Percentiles rank a stretch among this genome's conserved stretches.
These are phyloP conservation scores for Rafetus swinhoei DNA, from an alignment of 2,113 vertebrate genomes.

Conservation along the genomic window DNA sequence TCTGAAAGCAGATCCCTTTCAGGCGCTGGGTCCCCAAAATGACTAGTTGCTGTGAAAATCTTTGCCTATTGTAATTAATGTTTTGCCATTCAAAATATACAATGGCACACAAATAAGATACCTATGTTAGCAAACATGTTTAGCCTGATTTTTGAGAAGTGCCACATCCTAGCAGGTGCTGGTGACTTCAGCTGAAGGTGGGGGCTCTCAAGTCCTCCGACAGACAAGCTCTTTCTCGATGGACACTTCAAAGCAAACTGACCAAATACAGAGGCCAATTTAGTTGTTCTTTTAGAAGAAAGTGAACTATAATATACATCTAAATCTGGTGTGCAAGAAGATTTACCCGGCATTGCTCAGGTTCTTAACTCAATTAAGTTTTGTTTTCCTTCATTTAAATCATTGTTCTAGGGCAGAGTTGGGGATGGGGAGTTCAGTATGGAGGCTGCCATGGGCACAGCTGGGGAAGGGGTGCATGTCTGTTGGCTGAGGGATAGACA, in stretches of 20 bases:
- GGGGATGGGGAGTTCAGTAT: too few species aligned
- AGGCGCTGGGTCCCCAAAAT: background rate
- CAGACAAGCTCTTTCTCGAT: background rate
- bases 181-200: background rate
- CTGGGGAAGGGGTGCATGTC: too few species aligned
- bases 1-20: background rate
- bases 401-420: too few species aligned
- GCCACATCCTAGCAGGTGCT: conserved; percentile 5
- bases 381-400: too few species aligned
- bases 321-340: background rate
- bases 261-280: background rate
- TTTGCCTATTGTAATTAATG: background rate
- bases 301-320: background rate
- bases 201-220: background rate
- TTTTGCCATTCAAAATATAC: background rate
- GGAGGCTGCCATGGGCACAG: too few species aligned
- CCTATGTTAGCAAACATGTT: background rate
- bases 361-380: too few species aligned
- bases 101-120: background rate
- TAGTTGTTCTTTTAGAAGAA: background rate
- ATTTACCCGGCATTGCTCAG: too few species aligned
- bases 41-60: background rate
- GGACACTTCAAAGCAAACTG: conserved; percentile 16
- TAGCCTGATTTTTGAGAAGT: background rate
- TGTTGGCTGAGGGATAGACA: too few species aligned